Base-by-base conservation (phyloP, 2,888 invertebrate species). In the Tinea pellionella region DNA sequence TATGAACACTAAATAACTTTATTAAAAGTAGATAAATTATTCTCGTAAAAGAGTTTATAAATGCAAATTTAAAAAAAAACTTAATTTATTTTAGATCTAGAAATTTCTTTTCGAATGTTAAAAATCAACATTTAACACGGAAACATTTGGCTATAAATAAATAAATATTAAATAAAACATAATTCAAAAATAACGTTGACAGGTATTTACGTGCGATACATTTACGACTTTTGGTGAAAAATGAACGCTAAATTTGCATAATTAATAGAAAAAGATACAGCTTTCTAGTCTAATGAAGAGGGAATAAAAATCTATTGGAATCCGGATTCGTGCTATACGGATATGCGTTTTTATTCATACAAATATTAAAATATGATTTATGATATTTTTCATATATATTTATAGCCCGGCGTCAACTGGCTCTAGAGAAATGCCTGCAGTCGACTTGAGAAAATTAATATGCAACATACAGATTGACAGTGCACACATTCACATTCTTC, bases 241-340 rank as follows among this genome's bases (percentile, higher is more conserved):
- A 2, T 9, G n/a, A 6, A 2, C n/a, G 30, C 19, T 19, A 61
- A 19, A 70, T 71, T 71, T 65, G 64, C 70, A 72, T 73, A 73
- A 72, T 69, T 68, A 65, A 66, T 67, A 62, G 64, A 61, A 65
- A 12, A 60, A 65, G 65, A 65, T 68, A 64, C 67, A 65, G 67
- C 67, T 68, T 63, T 64, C 64, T 63, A 60, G 9, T 61, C 64
- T 67, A 67, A 67, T 66, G 66, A 66, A 64, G 60, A 53, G 32
- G 57, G 59, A 24, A 37, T 37, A 37, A 37, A 37, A 63, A 62
- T 57, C 13, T 37, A 37, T 37, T 37, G 47, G 24, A 59, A 65
- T 64, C 63, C 62, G 63, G 63, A 62, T 63, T 60, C 59, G 53
- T 59, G 62, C 55, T 60, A 30, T 51, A 60, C 59, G 62, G 58